phyloP scores from a whole-genome alignment of 2,113 vertebrate genomes.

The Notarius lentiginosus region DNA sequence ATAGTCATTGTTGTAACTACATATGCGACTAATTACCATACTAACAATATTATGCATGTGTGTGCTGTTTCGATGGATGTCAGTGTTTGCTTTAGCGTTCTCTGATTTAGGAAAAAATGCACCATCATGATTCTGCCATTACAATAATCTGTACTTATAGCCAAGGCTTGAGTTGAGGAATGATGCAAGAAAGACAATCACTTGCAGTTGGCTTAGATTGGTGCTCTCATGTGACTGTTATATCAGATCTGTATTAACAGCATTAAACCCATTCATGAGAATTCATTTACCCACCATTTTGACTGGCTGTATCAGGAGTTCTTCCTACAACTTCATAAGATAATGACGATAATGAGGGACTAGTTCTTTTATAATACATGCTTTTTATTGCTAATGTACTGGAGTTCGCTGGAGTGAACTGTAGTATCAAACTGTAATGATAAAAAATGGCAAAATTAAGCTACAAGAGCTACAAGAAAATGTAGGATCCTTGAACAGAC shows the following conservation, averaged over 20 bases:
- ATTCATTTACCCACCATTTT: not conserved
- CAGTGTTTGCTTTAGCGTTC: not conserved
- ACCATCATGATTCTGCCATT: not conserved
- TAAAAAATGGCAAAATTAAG: not conserved
- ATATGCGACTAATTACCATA: too few relatives aligned
- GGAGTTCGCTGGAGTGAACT: not conserved
- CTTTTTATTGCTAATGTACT: not conserved
- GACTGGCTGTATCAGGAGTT: not conserved
- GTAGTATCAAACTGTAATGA: not conserved
- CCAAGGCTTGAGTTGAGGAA: not conserved
- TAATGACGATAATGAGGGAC: not conserved
- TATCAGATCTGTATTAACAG: not conserved
- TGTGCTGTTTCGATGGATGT: not conserved
- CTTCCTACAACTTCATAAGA: not conserved
- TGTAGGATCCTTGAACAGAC: not conserved
- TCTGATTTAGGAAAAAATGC: not conserved
- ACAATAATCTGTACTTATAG: not conserved
- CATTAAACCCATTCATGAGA: not conserved
- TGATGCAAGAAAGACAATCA: not conserved
- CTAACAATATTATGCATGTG: not conserved
- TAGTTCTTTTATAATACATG: not conserved
- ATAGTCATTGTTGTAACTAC: not conserved
- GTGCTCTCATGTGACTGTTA: not conserved
- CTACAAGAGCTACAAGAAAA: not conserved
- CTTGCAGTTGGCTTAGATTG: too few relatives aligned